Percentiles rank a stretch among this genome's conserved stretches.
Conservation (phyloP, 2,888 invertebrate species). For the Pachymerium ferrugineum region DNA sequence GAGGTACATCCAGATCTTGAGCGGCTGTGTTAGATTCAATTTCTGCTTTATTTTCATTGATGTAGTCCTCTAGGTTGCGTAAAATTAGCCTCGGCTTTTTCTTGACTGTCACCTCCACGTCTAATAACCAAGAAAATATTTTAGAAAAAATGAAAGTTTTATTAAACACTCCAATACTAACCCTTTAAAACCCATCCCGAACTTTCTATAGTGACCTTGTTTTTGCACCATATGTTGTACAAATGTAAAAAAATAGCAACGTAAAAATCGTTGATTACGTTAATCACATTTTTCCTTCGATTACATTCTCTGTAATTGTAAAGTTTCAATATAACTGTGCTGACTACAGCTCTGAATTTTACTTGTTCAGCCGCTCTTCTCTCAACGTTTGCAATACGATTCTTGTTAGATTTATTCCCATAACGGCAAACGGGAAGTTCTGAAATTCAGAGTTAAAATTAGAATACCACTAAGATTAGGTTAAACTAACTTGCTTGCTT, state of each 20-base stretch:
- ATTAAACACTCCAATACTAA: slow-evolving; percentile 38
- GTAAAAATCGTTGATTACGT: slow-evolving; percentile 51
- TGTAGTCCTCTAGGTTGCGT: slow-evolving; percentile 39
- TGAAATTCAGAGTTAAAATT: slow-evolving; percentile 41
- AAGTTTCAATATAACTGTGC: slow-evolving; percentile 23
- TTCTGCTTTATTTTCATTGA: not conserved
- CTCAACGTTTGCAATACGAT: slow-evolving; percentile 52
- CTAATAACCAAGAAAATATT: slow-evolving; percentile 38
- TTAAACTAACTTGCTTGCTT: slow-evolving; percentile 43
- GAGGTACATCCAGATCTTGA: slow-evolving; percentile 6
- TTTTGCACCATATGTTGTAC: slow-evolving; percentile 50
- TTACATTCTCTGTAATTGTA: slow-evolving; percentile 48
- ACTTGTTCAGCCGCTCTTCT: slow-evolving; percentile 52
- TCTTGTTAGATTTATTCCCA: slow-evolving; percentile 54
- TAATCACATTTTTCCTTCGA: slow-evolving; percentile 46
- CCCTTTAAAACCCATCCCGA: slow-evolving; percentile 53
- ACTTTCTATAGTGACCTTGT: slow-evolving; percentile 52
- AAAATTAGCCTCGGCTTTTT: slow-evolving; percentile 38
- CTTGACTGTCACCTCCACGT: slow-evolving; percentile 45
- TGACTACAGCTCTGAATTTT: slow-evolving; percentile 10
- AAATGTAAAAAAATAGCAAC: slow-evolving; percentile 49
- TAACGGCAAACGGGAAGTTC: slow-evolving; percentile 55
- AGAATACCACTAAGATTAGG: not conserved
- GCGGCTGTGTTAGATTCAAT: not conserved
- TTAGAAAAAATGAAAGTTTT: slow-evolving; percentile 33